Conservation (phyloP, 2,113 vertebrate genomes). For the Dermatemys mawii region DNA sequence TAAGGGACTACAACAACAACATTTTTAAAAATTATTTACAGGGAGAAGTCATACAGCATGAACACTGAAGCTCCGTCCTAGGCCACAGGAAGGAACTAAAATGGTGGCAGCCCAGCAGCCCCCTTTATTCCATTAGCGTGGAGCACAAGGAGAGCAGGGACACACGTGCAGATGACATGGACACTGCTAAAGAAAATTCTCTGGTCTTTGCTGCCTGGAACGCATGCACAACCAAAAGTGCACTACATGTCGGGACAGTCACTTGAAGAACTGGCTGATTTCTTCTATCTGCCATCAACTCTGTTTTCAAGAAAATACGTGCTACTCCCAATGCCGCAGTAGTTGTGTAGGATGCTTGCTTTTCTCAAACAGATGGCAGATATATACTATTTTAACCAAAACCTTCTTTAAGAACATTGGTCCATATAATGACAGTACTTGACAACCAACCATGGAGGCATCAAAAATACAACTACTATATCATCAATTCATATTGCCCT, state of each 20-base stretch:
- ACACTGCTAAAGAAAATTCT: neutral
- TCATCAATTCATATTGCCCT: slow-evolving; percentile 43
- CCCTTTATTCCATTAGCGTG: neutral
- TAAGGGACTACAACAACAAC: neutral
- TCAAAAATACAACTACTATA: slow-evolving; percentile 26
- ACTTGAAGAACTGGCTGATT: slow-evolving; percentile 65
- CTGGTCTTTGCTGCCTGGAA: neutral
- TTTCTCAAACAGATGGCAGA: slow-evolving; percentile 74
- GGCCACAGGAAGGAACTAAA: neutral
- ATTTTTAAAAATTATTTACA: neutral
- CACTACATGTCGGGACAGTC: neutral
- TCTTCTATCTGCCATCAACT: slow-evolving; percentile 75
- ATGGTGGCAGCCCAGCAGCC: too few species aligned
- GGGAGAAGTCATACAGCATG: neutral
- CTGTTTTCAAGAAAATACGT: slow-evolving; percentile 73
- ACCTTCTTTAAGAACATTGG: slow-evolving; percentile 60
- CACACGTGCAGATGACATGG: neutral
- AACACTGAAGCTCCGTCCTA: neutral
- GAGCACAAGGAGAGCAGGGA: neutral
- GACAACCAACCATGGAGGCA: slow-evolving; percentile 45
- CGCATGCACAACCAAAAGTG: neutral
- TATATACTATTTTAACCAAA: slow-evolving; percentile 69
- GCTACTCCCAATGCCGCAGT: slow-evolving; percentile 55
- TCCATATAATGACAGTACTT: slow-evolving; percentile 48
- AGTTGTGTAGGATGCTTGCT: slow-evolving; percentile 68